phyloP scores from a whole-genome alignment of 2,797 vertebrate genomes.

The Glyptemys insculpta region DNA sequence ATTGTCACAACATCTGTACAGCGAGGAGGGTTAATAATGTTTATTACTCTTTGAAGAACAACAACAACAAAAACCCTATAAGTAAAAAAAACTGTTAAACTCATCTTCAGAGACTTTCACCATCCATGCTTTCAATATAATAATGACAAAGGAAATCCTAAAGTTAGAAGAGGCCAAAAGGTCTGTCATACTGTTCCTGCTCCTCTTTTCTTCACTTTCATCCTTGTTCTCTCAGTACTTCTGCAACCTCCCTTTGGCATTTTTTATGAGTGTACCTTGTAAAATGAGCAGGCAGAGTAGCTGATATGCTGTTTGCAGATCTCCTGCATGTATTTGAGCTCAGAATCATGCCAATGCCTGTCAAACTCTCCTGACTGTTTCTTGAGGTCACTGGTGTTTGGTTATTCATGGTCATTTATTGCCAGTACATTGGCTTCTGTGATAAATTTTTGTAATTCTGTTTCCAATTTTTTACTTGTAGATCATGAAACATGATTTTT shows the following conservation, averaged over 20 bases:
- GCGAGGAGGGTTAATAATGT: not conserved
- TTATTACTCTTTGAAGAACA: not conserved
- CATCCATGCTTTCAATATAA: not conserved
- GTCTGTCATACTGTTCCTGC: fast-evolving
- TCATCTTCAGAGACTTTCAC: not conserved
- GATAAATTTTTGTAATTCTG: not conserved
- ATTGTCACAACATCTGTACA: not conserved
- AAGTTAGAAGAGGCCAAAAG: fast-evolving
- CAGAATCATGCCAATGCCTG: not conserved
- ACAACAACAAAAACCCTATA: not conserved
- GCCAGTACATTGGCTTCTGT: not conserved
- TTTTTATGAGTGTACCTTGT: not conserved
- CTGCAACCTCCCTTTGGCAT: not conserved
- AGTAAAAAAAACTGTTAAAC: not conserved
- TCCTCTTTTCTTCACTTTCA: too few relatives aligned
- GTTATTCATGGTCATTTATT: not conserved
- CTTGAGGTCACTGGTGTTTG: fast-evolving
- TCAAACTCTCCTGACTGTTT: not conserved
- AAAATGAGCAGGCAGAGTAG: not conserved
- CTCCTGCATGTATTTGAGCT: not conserved
- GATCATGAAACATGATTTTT: not conserved
- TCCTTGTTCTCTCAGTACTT: too few relatives aligned
- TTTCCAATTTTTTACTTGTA: not conserved
- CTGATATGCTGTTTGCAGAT: not conserved
- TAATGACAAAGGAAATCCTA: not conserved